Base-by-base conservation (phyloP, 2,113 vertebrate genomes). In the Phasianus colchicus region DNA sequence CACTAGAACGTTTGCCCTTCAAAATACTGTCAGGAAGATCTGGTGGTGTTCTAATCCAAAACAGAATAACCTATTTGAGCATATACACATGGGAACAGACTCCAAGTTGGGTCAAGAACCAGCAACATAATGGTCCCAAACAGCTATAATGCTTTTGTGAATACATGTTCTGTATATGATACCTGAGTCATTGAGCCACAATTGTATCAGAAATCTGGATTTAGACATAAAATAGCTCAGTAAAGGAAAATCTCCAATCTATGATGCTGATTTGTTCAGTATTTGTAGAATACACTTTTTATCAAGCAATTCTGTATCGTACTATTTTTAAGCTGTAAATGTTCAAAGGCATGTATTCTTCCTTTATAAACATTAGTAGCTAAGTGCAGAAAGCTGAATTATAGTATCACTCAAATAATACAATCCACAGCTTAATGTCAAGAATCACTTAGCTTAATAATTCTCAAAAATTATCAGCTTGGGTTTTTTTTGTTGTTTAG, bases 401-500 rank as follows among this genome's bases (percentile, higher is more conserved):
- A 90, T 50, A 13, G 15, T 71, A 50, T 34, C 12, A 55, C 1
- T 7, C 13, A 86, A 74, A 38, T 45, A 77, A 83, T 6, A 10
- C 3, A 63, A 4, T 11, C 16, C 5, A 48, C 40, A 63, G 20
- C 34, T 63, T 11, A 67, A 48, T n/a, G 25, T 19, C 47, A 76
- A 38, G 12, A 89, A 72, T 36, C 8, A 52, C 20, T 57, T 32
- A 47, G 38, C 27, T 72, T 79, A 79, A 4, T 27, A 83, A n/a
- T 8, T 65, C 34, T 42, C 61, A 75, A 67, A 75, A 3, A 54
- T 77, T n/a, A 75, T 25, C 30, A 60, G 16, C 9, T 77, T 61
- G 17, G 38, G 7, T 36, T 64, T 78, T 92, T 82, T 78, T 93
- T 50, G 13, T 47, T 91, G 30, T 32, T 96, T 21, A 55, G 88